These are phyloP conservation scores for Phrynocephalus versicolor DNA, from an alignment of 2,113 vertebrate genomes.

Conservation along the genomic window DNA sequence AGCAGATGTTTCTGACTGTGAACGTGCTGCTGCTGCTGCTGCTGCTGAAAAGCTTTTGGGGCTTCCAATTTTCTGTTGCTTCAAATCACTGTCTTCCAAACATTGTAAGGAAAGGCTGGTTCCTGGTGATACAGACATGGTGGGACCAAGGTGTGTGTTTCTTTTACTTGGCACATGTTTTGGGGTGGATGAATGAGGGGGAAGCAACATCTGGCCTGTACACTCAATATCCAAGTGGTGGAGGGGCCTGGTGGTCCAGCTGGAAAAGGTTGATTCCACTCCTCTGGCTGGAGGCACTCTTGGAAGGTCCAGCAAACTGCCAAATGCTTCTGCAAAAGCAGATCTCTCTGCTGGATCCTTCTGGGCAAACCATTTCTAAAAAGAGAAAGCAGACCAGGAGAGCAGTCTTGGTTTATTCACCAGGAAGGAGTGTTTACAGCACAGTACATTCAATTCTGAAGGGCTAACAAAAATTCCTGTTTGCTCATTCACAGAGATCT, in stretches of 20 bases:
- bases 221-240: accelerated
- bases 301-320: accelerated
- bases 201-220: not conserved
- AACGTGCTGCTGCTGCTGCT: not conserved
- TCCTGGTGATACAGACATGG: conserved; percentile 24
- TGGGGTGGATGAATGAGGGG: conserved; percentile 17
- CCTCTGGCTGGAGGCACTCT: conserved; percentile 43
- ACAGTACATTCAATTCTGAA: not conserved
- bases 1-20: not conserved
- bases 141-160: not conserved
- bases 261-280: conserved; percentile 31
- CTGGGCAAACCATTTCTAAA: conserved; percentile 15
- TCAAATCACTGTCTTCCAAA: conserved; percentile 46
- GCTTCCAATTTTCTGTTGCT: not conserved
- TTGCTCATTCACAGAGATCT: not conserved
- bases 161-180: conserved; percentile 32
- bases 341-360: conserved; percentile 19
- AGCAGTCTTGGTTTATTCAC: not conserved
- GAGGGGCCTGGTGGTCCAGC: not conserved
- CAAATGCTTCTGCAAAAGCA: conserved; percentile 31
- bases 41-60: not conserved
- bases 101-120: conserved; percentile 56
- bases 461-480: not conserved
- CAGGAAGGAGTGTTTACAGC: not conserved
- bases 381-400: not conserved